These are phyloP conservation scores for Drosophila paranaensis DNA, from an alignment of 2,888 invertebrate genomes.

Conservation along the genomic window DNA sequence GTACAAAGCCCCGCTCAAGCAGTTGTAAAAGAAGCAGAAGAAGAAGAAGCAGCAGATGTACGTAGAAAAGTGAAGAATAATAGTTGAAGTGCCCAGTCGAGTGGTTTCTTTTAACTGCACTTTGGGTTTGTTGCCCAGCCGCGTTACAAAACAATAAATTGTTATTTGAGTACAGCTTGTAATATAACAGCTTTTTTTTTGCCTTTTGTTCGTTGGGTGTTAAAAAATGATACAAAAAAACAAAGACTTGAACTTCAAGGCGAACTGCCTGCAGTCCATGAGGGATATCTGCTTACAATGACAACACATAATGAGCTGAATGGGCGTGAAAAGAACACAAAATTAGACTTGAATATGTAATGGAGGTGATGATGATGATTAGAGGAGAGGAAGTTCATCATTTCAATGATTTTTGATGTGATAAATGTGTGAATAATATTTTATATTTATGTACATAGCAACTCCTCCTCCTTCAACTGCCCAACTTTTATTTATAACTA, in stretches of 20 bases:
- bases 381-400: background rate
- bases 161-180: slow-evolving; percentile 62
- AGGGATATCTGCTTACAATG: slow-evolving; percentile 48
- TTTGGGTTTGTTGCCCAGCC: slow-evolving; percentile 39
- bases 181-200: slow-evolving; percentile 31
- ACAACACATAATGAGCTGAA: slow-evolving; percentile 32
- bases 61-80: slow-evolving; percentile 7
- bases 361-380: background rate
- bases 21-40: slow-evolving; percentile 11
- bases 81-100: slow-evolving; percentile 23
- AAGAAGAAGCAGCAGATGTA: slow-evolving; percentile 2
- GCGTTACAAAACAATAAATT: slow-evolving; percentile 52
- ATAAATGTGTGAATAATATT: background rate
- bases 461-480: background rate
- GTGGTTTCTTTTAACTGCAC: slow-evolving; percentile 40
- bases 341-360: slow-evolving; percentile 5
- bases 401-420: background rate
- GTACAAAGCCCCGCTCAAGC: slow-evolving; percentile 52
- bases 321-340: slow-evolving; percentile 8
- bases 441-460: background rate
- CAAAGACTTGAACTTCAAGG: slow-evolving; percentile 58
- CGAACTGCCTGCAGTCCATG: slow-evolving; percentile 51
- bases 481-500: background rate
- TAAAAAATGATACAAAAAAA: slow-evolving; percentile 56
- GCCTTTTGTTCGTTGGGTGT: slow-evolving; percentile 53